Percentiles rank a stretch among this genome's conserved stretches.
Evolutionary conservation across 2,113 vertebrate genomes (phyloP).

Genomic region (Tretioscincus oriximinensis): DNA sequence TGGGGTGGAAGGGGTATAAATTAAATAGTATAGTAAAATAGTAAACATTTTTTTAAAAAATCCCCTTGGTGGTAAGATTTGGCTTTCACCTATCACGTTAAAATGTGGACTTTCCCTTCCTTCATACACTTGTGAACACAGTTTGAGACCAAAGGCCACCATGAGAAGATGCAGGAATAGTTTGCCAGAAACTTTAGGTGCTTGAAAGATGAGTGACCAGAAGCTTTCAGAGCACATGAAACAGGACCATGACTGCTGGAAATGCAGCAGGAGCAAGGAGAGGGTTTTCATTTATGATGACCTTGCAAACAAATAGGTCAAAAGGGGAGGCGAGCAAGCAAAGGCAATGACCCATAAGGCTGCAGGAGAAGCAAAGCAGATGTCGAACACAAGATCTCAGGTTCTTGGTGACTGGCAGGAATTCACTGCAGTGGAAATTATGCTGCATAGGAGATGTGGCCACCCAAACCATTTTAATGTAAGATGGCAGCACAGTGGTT

Average conservation of each 20-base stretch:
- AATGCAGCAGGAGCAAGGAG: background rate
- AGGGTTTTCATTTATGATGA: slow-evolving; percentile 6
- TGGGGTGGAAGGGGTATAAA: too few relatives aligned
- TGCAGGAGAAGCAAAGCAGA: slow-evolving; percentile 56
- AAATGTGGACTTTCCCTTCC: slow-evolving; percentile 7
- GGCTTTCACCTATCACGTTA: slow-evolving; percentile 18
- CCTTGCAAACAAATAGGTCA: slow-evolving; percentile 32
- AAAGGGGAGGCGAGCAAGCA: slow-evolving; percentile 56
- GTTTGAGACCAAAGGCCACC: slow-evolving; percentile 36
- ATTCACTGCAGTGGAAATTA: slow-evolving; percentile 58
- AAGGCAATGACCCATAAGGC: slow-evolving; percentile 64
- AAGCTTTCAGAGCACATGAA: background rate
- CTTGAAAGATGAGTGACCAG: background rate
- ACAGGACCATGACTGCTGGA: too few relatives aligned
- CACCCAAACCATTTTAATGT: background rate
- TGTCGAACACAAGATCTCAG: slow-evolving; percentile 67
- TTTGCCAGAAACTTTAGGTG: background rate
- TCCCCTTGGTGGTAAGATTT: too few relatives aligned
- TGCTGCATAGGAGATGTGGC: slow-evolving; percentile 17
- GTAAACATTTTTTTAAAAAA: too few relatives aligned
- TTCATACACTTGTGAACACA: background rate
- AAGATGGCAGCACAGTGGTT: background rate
- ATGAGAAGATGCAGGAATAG: background rate
- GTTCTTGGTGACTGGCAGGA: slow-evolving; percentile 31
- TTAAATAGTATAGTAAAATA: too few relatives aligned